Base-by-base conservation (phyloP, 2,797 vertebrate genomes). In the Gorsachius magnificus region DNA sequence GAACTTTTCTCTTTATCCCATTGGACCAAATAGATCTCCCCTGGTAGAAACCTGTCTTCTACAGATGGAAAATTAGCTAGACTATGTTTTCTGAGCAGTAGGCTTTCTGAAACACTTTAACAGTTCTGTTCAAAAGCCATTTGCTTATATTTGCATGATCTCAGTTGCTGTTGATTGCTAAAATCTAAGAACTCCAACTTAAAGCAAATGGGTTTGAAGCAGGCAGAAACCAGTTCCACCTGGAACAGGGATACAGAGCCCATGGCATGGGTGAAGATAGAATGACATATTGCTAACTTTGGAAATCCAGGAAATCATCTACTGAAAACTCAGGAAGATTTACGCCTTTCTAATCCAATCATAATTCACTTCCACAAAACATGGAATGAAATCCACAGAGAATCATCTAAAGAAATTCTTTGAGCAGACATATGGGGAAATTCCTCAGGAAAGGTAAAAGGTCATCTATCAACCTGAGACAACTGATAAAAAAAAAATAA, bases 401-500 rank as follows among this genome's bases (percentile, higher is more conserved):
- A 97, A 95, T 90, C 69, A 89, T 65, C 89, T 80, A 95, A 76
- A 95, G 85, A 93, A 96, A 97, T 96, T 91, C 92, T 94, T 94
- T 82, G 89, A 96, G 90, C 87, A 95, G 92, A 94, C 82, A 91
- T 90, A 89, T 76, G 93, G 71, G 82, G 71, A 93, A 96, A 97
- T 97, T 97, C 92, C 83, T 97, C 80, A 70, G 66, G 60, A 76
- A 95, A 97, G 91, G 90, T 96, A 95, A 97, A 96, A 95, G 94
- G 87, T 96, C 81, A 96, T 87, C 86, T 79, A 92, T 92, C 96
- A 83, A 96, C 92, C 92, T 60, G 75, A 82, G 81, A 94, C 70
- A 92, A 95, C 66, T 83, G 48, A 94, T 78, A 82, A 93, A 92
- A 92, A 92, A 90, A 48, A 45, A 61, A 57, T 35, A 87, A 43